Evolutionary conservation across 1,140 invertebrate genomes (phyloP), one percentile per base, ranked within the genome.

Genomic region (Magallana ariakensis): DNA sequence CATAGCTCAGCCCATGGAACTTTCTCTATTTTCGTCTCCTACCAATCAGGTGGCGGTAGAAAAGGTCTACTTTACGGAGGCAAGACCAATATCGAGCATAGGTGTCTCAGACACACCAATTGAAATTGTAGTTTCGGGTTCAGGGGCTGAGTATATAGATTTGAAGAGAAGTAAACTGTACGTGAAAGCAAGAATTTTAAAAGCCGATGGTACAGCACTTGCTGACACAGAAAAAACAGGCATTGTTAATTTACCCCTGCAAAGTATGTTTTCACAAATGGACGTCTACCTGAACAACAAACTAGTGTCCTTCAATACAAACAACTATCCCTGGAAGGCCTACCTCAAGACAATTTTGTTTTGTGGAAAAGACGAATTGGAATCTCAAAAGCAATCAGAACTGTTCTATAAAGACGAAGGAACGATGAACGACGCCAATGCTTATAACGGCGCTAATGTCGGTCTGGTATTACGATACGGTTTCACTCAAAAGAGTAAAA

Each of bases 271-370:
- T 55, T 87, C 85, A 4, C 89, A 90, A 22, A 82, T 90, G 26
- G 89, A 90, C 80, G 55, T 87, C n/a, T 85, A 83, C 33, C 55
- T 90, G 80, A 90, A 90, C 75, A 84, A 83, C n/a, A 89, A 87
- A 82, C 26, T 90, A 1, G 86, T 90, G 11, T 89, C 89, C 0
- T 56, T 85, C 53, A 88, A 88, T 53, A 86, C 82, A 13, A 90
- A 70, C 70, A 82, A 88, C 53, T 88, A 85, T 57, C 87, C 87
- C 3, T 88, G 87, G 87, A 88, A 88, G n/a, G 46, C 87, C 33
- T 88, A 88, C 62, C 46, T 86, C 11, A 86, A 89, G 46, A 82
- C 80, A 15, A n/a, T 90, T 46, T 54, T 88, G 56, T 88, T 80
- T 4, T 62, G 33, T 60, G 87, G 81, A 0, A 58, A 22, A 22